Percentiles rank a stretch among this genome's conserved stretches.
Evolutionary conservation across 2,113 vertebrate genomes (phyloP).

Genomic region (Romanogobio albipinnatus): DNA sequence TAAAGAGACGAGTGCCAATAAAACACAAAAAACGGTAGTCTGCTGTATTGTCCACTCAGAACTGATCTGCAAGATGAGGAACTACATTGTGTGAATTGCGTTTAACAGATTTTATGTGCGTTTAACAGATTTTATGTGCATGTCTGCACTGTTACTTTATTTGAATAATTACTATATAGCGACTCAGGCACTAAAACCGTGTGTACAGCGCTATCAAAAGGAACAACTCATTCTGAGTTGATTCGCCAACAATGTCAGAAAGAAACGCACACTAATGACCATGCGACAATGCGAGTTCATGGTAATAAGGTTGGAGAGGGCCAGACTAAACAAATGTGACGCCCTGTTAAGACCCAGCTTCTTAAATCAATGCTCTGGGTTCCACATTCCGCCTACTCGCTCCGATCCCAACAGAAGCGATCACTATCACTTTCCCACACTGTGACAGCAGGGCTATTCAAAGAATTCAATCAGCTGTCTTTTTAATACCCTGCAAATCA

Average conservation of each 20-base stretch:
- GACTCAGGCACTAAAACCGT: neutral
- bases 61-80: neutral
- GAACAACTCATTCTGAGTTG: neutral
- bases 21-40: neutral
- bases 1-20: neutral
- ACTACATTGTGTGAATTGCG: neutral
- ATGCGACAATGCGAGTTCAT: neutral
- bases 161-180: slow-evolving; percentile 1
- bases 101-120: slow-evolving; percentile 5
- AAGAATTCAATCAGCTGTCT: slow-evolving; percentile 11
- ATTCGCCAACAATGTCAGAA: neutral
- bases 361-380: slow-evolving; percentile 19
- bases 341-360: slow-evolving; percentile 33
- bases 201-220: neutral
- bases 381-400: slow-evolving; percentile 28
- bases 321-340: slow-evolving; percentile 36
- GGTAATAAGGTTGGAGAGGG: slow-evolving; percentile 30
- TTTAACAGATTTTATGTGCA: slow-evolving; percentile 8
- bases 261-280: neutral
- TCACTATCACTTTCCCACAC: slow-evolving; percentile 12
- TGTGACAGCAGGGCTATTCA: slow-evolving; percentile 21
- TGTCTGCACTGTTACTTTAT: neutral
- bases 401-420: neutral
- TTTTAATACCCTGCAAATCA: slow-evolving; percentile 10
- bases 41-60: neutral